Evolutionary conservation across 2,113 vertebrate species (phyloP).

Genomic region (Macrotis lagotis): DNA sequence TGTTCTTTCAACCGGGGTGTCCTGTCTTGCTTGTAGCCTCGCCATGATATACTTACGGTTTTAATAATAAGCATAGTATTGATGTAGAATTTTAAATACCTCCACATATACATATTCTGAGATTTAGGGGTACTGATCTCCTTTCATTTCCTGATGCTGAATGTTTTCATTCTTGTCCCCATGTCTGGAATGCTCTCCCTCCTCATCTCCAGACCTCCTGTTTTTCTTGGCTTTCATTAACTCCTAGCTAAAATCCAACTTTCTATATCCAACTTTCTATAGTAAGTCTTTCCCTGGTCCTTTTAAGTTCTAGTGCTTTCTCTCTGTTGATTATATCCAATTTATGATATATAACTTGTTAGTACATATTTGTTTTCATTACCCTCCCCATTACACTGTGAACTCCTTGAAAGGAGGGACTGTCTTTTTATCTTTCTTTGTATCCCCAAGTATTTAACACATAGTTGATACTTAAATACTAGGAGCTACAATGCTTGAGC

Average conservation of each 20-base stretch:
- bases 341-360: not conserved
- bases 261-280: not conserved
- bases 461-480: not conserved
- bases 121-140: not conserved
- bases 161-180: not conserved
- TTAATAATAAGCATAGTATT: not conserved
- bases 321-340: not conserved
- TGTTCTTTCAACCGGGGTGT: not conserved
- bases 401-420: not conserved
- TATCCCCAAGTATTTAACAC: not conserved
- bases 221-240: not conserved
- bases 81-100: not conserved
- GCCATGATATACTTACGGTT: not conserved
- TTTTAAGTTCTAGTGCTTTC: not conserved
- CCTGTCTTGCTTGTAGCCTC: not conserved
- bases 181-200: not conserved
- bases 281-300: not conserved
- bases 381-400: not conserved
- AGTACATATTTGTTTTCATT: not conserved
- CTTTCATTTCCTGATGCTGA: not conserved
- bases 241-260: not conserved
- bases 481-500: not conserved
- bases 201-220: not conserved
- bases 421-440: not conserved
- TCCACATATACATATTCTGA: not conserved